Percentiles rank a stretch among this genome's conserved stretches.
These are phyloP conservation scores for Stenodema calcarata DNA, from an alignment of 2,888 invertebrate species.

Conservation along the genomic window DNA sequence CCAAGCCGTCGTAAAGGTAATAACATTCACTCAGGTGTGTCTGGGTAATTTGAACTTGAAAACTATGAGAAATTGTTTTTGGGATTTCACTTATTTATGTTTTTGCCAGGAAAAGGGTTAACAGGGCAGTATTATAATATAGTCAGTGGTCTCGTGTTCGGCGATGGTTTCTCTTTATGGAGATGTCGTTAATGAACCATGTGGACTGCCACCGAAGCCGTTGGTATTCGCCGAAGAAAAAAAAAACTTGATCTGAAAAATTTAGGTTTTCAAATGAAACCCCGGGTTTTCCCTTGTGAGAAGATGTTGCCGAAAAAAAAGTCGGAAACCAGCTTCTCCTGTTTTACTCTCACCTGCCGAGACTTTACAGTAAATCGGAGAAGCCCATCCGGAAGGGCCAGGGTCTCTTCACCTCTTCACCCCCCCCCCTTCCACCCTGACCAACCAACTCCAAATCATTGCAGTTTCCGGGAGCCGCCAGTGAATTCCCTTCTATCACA, in stretches of 20 bases:
- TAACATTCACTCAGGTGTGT: no score
- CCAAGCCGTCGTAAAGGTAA: no score
- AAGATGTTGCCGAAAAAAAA: background rate
- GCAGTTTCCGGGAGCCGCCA: slow-evolving; percentile 1
- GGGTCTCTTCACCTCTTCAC: background rate
- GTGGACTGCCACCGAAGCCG: background rate
- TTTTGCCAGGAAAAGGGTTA: no score
- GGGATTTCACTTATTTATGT: no score
- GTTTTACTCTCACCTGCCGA: background rate
- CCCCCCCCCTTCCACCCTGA: background rate
- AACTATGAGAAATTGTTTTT: no score
- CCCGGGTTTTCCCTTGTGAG: background rate
- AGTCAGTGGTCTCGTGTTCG: no score
- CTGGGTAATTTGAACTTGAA: no score
- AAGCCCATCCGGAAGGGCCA: background rate
- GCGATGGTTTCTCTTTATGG: no score
- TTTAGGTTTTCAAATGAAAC: background rate
- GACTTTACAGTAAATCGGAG: background rate
- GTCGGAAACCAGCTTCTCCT: background rate
- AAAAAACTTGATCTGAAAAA: background rate
- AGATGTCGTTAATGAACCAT: no score
- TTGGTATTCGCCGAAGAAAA: background rate
- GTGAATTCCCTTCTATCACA: background rate
- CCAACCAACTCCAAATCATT: no score
- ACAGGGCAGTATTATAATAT: no score